Base-by-base conservation (phyloP, 2,113 vertebrate species). In the Lepus americanus region DNA sequence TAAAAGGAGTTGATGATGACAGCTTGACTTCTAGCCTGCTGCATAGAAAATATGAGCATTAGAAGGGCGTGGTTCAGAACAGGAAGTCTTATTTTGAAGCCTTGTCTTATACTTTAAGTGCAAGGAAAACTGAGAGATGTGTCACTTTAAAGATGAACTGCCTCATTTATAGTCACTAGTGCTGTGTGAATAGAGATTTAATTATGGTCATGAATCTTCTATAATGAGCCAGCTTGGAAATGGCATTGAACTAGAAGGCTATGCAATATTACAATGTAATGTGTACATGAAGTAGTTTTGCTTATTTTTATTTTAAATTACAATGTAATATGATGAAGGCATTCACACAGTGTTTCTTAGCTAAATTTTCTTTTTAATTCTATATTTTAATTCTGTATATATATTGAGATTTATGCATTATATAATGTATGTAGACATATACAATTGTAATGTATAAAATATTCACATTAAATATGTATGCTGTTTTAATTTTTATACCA, bases 251-350 rank as follows among this genome's bases (percentile, higher is more conserved):
- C 33, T 33, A 5, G n/a, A 6, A 91, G 19, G 29, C 25, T 16
- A 12, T 29, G 31, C 61, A 51, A 55, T 51, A 2, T 70, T 82
- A 51, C 59, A 83, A 31, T 9, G 0, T 39, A 19, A 90, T 55
- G 20, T 9, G 36, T 82, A 70, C 10, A 4, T 88, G 69, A 94
- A 25, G 9, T 59, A 29, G 11, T 53, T 94, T 86, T 80, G 5
- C 39, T 89, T 85, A 20, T 36, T 94, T 95, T 74, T 25, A 36
- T 73, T 70, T 90, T 88, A 91, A 12, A 61, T 69, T 90, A 51
- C 5, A 83, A 9, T 70, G 5, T 70, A 86, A 66, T 69, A 9
- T 29, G 69, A 17, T 66, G 5, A 17, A 74, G 7, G 31, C 12
- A n/a, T 90, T 90, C 77, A 84, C 72, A 80, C 93, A 94, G 25